phyloP scores from a whole-genome alignment of 2,113 vertebrate species.

The Nyctereutes procyonoides region DNA sequence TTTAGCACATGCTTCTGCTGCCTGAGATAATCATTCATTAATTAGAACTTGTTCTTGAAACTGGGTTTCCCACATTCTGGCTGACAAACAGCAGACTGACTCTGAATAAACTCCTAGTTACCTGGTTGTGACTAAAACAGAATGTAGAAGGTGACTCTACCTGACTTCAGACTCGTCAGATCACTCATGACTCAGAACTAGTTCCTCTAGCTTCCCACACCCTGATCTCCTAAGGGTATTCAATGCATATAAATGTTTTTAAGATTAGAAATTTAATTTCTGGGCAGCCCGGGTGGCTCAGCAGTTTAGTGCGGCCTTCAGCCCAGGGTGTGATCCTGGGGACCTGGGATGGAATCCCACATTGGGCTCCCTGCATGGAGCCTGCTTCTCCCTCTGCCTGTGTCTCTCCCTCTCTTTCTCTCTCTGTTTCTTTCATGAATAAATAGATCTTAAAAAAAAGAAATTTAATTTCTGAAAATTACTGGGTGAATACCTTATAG shows the following conservation, averaged over 20 bases:
- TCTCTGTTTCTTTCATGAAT: too few species aligned
- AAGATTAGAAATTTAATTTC: background rate
- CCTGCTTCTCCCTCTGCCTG: too few species aligned
- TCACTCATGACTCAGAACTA: background rate
- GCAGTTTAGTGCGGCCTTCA: too few species aligned
- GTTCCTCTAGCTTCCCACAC: background rate
- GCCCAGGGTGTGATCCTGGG: too few species aligned
- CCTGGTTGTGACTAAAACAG: background rate
- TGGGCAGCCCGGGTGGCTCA: too few species aligned
- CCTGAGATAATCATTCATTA: background rate
- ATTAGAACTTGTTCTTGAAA: background rate
- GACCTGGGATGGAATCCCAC: too few species aligned
- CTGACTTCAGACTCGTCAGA: background rate
- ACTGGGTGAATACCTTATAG: background rate
- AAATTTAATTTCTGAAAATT: background rate
- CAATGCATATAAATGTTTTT: background rate
- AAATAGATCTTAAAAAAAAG: too few species aligned
- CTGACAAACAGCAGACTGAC: background rate
- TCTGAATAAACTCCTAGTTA: background rate
- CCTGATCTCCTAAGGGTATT: fast-evolving
- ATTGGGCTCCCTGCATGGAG: too few species aligned
- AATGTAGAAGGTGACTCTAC: background rate
- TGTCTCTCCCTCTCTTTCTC: too few species aligned
- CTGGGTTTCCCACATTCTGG: background rate
- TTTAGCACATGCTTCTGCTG: background rate